Conservation (phyloP, 2,797 vertebrate species). For the Cottoperca gobio region DNA sequence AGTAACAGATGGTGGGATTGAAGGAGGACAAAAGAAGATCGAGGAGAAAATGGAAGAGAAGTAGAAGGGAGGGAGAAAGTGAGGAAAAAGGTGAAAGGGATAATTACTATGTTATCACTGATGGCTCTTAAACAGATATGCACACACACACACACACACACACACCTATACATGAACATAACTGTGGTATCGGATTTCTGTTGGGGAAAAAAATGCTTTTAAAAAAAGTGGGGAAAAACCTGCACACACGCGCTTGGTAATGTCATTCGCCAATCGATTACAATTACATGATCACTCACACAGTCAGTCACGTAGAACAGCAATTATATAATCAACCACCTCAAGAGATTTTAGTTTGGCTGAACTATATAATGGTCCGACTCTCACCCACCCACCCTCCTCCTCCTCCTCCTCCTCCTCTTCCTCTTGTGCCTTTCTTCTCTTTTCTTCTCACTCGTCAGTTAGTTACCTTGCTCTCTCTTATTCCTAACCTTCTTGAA, state of each 20-base stretch:
- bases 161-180: not conserved
- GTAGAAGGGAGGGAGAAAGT: not conserved
- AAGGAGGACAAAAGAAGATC: not conserved
- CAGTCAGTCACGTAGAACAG: slow-evolving; percentile 13
- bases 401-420: slow-evolving; percentile 9
- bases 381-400: slow-evolving; percentile 2
- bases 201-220: not conserved
- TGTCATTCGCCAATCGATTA: not conserved
- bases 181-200: not conserved
- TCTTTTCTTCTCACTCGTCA: slow-evolving; percentile 23
- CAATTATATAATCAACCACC: slow-evolving; percentile 38
- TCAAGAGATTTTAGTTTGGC: slow-evolving; percentile 22
- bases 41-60: slow-evolving; percentile 5
- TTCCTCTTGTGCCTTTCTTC: slow-evolving; percentile 3
- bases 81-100: slow-evolving; percentile 17
- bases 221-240: not conserved
- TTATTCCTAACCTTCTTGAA: slow-evolving; percentile 42
- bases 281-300: slow-evolving; percentile 26
- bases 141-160: slow-evolving; percentile 7
- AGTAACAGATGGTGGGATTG: not conserved
- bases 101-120: slow-evolving; percentile 40
- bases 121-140: slow-evolving; percentile 8
- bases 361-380: slow-evolving; percentile 20
- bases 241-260: not conserved
- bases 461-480: slow-evolving; percentile 18